Evolutionary conservation across 2,797 vertebrate genomes (phyloP).

Genomic region (Echiichthys vipera): DNA sequence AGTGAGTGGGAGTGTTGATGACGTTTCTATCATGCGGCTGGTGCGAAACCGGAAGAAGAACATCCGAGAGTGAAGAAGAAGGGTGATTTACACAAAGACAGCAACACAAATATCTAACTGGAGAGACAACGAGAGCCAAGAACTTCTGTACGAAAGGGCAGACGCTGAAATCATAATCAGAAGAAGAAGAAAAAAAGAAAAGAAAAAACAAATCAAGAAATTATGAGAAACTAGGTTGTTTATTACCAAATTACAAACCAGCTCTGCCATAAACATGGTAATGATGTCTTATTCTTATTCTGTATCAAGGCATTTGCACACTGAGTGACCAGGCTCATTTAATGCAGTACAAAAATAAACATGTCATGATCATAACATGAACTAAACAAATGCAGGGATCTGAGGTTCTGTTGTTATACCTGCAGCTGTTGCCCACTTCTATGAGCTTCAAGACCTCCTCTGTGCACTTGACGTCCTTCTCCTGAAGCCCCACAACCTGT

Average conservation of each 20-base stretch:
- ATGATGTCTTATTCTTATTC: neutral
- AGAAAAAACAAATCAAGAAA: neutral
- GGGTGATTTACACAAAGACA: no score
- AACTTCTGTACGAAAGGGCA: no score
- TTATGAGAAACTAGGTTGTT: no score
- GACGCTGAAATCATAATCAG: no score
- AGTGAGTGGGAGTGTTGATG: no score
- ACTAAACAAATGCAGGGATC: neutral
- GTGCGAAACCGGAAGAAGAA: no score
- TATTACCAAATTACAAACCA: no score
- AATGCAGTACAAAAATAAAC: neutral
- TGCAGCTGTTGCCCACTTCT: conserved; percentile 98
- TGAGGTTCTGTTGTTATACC: conserved; percentile 78
- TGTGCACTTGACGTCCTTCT: conserved; percentile 94
- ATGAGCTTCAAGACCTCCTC: conserved; percentile 98
- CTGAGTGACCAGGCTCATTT: neutral
- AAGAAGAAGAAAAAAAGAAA: neutral
- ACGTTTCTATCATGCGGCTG: no score
- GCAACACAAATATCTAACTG: no score
- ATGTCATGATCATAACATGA: neutral
- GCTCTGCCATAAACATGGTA: neutral
- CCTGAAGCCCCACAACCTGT: conserved; percentile 96
- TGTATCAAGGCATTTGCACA: neutral
- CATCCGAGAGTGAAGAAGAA: no score
- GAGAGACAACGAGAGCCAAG: no score